A percentile compares a stretch with the other conserved stretches of the same genome.
Evolutionary conservation across 92 coral and sea anemone genomes (phyloP).

Genomic region (Diadumene lineata): DNA sequence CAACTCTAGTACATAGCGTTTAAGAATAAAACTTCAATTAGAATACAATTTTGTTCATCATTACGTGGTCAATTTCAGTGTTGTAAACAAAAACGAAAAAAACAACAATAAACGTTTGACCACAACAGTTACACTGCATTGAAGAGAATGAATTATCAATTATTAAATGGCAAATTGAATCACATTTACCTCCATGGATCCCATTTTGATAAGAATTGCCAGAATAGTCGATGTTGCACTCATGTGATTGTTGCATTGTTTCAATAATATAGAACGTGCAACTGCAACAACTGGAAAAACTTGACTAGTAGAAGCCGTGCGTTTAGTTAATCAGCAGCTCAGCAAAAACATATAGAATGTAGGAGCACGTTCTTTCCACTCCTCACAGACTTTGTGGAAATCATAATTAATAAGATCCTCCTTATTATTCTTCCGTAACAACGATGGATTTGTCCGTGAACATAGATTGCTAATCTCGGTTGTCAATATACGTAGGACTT

Average conservation of each 20-base stretch:
- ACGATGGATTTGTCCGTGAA: constrained; percentile 50
- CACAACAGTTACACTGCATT: too few species aligned
- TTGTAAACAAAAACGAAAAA: too few species aligned
- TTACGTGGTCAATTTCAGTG: too few species aligned
- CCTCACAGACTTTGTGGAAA: constrained; percentile 46
- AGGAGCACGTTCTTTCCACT: constrained; percentile 71
- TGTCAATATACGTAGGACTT: constrained; percentile 6
- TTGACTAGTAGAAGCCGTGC: not conserved
- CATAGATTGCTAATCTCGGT: constrained; percentile 47
- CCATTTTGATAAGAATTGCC: constrained; percentile 47
- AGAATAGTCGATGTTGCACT: constrained; percentile 52
- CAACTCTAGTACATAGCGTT: too few species aligned
- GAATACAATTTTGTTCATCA: too few species aligned
- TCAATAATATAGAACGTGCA: constrained; percentile 62
- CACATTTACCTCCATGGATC: constrained; percentile 60
- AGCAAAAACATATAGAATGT: constrained; percentile 61
- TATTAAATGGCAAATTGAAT: too few species aligned
- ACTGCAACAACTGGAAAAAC: constrained; percentile 72
- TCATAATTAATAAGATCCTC: constrained; percentile 45
- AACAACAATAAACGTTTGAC: too few species aligned
- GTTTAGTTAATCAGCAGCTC: constrained; percentile 26
- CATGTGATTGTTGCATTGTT: constrained; percentile 68
- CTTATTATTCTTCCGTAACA: constrained; percentile 37
- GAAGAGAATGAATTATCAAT: too few species aligned
- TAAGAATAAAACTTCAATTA: too few species aligned